Evolutionary conservation across 2,113 vertebrate genomes (phyloP).

Genomic region (Aspiorhynchus laticeps): DNA sequence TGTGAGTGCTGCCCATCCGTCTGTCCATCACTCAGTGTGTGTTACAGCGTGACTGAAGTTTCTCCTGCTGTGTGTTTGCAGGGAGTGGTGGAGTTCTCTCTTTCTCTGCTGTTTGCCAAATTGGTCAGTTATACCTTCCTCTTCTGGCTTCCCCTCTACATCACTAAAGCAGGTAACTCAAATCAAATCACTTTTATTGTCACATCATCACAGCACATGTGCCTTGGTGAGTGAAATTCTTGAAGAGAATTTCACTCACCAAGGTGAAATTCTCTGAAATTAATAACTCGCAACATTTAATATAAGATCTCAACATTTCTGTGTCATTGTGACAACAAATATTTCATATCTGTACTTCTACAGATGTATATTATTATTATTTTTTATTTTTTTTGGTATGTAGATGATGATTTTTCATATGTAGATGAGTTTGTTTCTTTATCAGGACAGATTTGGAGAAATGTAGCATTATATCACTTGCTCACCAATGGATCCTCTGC

Average conservation of each 20-base stretch:
- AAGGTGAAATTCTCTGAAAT: too few relatives aligned
- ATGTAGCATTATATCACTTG: not conserved
- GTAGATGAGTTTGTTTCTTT: not conserved
- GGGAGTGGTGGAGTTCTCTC: slow-evolving; percentile 94
- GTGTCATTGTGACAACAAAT: too few relatives aligned
- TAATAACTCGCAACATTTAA: not conserved
- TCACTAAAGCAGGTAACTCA: slow-evolving; percentile 89
- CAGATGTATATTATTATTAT: too few relatives aligned
- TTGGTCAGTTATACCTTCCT: slow-evolving; percentile 98
- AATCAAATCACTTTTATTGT: too few relatives aligned
- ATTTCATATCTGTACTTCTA: too few relatives aligned
- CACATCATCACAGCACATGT: too few relatives aligned
- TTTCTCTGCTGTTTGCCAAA: slow-evolving; percentile 94
- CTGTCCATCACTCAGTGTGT: not conserved
- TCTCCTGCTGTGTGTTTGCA: slow-evolving; percentile 60
- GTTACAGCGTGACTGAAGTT: not conserved
- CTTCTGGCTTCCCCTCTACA: slow-evolving; percentile 96
- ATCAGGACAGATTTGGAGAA: not conserved
- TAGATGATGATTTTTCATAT: too few relatives aligned
- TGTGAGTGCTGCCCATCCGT: slow-evolving; percentile 69
- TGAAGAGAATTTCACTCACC: too few relatives aligned
- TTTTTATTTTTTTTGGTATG: too few relatives aligned
- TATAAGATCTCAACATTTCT: too few relatives aligned
- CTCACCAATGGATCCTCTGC: not conserved
- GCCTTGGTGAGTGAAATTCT: too few relatives aligned